Percentiles rank a stretch among this genome's conserved stretches.
Conservation (phyloP, 2,113 vertebrate genomes). For the Dicerorhinus sumatrensis region DNA sequence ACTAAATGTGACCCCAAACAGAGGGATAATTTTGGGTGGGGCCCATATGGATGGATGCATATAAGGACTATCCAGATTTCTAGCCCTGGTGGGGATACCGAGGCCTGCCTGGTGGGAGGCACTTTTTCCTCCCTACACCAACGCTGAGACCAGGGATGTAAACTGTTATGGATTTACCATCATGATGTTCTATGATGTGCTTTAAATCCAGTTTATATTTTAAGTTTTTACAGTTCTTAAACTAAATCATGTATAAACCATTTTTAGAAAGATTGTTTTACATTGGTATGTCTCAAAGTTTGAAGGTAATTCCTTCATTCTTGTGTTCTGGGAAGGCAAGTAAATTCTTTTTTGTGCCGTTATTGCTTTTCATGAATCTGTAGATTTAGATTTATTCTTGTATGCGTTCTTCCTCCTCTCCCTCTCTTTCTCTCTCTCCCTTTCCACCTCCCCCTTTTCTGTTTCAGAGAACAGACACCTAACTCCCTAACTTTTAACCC, state of each 20-base stretch:
- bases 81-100: accelerated
- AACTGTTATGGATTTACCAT: accelerated
- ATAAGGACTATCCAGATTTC: not conserved
- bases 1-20: no score
- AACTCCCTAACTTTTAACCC: not conserved
- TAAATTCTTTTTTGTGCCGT: not conserved
- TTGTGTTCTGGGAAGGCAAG: not conserved
- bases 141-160: accelerated
- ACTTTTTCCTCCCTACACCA: not conserved
- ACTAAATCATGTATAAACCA: not conserved
- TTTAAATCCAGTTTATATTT: not conserved
- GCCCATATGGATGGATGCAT: accelerated
- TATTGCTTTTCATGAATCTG: not conserved
- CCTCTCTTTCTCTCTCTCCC: not conserved
- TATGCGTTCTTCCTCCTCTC: accelerated
- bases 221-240: not conserved
- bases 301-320: not conserved
- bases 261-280: not conserved
- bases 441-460: accelerated
- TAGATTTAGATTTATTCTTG: not conserved
- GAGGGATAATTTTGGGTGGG: not conserved
- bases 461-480: not conserved
- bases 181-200: not conserved
- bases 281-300: not conserved
- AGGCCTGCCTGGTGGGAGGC: accelerated